Percentiles rank a stretch among this genome's conserved stretches.
phyloP scores from a whole-genome alignment of 2,888 invertebrate species.

The Trichopoda pennipes region DNA sequence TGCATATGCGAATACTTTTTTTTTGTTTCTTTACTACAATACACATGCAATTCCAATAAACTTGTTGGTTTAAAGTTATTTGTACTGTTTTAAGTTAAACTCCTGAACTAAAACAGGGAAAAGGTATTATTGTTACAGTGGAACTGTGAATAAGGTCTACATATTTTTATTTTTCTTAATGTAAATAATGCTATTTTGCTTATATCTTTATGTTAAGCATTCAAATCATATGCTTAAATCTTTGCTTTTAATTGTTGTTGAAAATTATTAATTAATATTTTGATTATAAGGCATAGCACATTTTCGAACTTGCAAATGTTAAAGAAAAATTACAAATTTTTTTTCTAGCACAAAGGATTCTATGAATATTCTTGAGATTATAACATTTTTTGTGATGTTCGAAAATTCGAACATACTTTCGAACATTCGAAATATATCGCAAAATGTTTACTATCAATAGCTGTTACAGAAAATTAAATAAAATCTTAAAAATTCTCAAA shows the following conservation, averaged over 20 bases:
- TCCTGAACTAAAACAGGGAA: not conserved
- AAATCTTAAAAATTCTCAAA: no score
- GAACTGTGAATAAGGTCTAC: not conserved
- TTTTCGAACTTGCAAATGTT: not conserved
- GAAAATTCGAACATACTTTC: conserved; percentile 9
- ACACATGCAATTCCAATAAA: conserved; percentile 46
- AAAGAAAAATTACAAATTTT: no score
- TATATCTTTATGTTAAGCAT: no score
- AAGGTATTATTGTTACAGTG: not conserved
- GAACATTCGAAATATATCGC: not conserved
- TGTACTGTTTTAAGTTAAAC: not conserved
- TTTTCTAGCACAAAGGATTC: no score
- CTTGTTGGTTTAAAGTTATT: conserved; percentile 18
- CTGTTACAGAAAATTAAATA: not conserved
- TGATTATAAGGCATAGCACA: not conserved
- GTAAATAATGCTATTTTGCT: no score
- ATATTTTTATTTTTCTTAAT: no score
- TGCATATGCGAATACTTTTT: no score
- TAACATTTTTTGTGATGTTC: not conserved
- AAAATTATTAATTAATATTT: no score
- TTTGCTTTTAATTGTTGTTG: no score
- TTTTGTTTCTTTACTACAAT: not conserved
- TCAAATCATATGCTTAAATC: no score
- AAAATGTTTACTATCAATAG: not conserved
- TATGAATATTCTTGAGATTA: not conserved